Percentiles rank a stretch among this genome's conserved stretches.
These are phyloP conservation scores for Diuraphis noxia DNA, from an alignment of 1,140 invertebrate species.

Conservation along the genomic window DNA sequence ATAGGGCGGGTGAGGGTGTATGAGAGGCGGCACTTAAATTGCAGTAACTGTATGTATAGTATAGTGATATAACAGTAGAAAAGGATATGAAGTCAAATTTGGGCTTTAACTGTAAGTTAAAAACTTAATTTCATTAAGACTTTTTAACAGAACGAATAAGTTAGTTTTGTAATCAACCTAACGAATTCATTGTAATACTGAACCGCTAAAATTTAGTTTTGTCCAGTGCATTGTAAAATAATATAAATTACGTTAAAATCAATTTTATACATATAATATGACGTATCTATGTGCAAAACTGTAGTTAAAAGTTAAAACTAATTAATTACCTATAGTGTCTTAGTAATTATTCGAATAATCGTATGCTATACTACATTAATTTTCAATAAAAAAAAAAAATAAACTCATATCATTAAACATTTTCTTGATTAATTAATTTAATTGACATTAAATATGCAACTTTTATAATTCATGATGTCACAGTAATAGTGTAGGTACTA, in stretches of 20 bases:
- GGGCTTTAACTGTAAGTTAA: background rate
- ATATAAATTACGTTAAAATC: background rate
- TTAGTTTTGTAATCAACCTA: background rate
- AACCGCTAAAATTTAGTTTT: background rate
- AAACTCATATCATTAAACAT: no score
- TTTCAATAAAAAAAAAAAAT: background rate
- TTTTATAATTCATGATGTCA: no score
- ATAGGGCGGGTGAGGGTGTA: background rate
- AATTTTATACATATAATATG: background rate
- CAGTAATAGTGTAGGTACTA: no score
- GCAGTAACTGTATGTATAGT: no score
- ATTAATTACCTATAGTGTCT: no score
- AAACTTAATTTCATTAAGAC: background rate
- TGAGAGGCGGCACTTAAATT: background rate
- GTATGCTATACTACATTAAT: background rate
- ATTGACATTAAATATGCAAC: background rate
- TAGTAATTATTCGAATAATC: background rate
- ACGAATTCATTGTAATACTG: background rate
- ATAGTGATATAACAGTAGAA: background rate
- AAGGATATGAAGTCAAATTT: background rate
- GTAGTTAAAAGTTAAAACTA: background rate
- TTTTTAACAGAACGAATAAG: background rate
- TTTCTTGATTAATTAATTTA: background rate
- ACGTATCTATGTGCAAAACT: no score
- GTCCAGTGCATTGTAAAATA: background rate